Conservation (phyloP, 35 echinoderm and acorn worm genomes). For the Apostichopus japonicus region DNA sequence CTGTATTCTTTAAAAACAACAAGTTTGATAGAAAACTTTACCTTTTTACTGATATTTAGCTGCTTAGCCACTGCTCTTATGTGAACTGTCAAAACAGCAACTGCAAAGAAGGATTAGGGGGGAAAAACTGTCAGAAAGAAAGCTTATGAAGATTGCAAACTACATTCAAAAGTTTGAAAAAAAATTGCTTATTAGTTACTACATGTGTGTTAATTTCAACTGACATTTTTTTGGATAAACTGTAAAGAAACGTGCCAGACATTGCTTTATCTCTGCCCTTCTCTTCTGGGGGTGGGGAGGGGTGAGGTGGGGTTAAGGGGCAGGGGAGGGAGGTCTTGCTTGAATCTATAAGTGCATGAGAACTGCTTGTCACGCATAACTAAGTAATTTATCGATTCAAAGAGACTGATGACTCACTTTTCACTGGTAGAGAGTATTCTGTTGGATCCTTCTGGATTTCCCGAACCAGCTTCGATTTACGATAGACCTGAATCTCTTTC, state of each 20-base stretch:
- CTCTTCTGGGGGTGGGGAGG: too few relatives aligned
- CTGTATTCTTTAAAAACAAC: background rate
- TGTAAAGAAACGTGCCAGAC: too few relatives aligned
- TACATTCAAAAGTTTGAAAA: too few relatives aligned
- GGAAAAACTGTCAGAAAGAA: background rate
- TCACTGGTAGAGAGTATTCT: slow-evolving; percentile 21
- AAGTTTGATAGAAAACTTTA: background rate
- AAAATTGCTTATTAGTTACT: too few relatives aligned
- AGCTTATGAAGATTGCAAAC: background rate
- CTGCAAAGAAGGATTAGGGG: background rate
- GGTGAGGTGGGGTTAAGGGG: too few relatives aligned
- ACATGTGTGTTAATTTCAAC: too few relatives aligned
- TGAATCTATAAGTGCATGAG: too few relatives aligned
- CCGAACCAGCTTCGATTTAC: slow-evolving; percentile 13
- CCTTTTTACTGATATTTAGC: background rate
- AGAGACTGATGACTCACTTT: slow-evolving; percentile 18
- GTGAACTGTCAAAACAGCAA: background rate
- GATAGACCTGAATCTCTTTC: slow-evolving; percentile 27
- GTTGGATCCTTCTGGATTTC: slow-evolving; percentile 39
- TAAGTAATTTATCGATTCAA: background rate
- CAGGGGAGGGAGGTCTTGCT: too few relatives aligned
- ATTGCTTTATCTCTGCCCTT: too few relatives aligned
- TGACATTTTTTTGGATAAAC: too few relatives aligned
- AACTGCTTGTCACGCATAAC: too few relatives aligned
- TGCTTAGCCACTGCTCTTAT: background rate